Evolutionary conservation across 2,797 vertebrate genomes (phyloP), one percentile per base, ranked within the genome.

Genomic region (Hypotaenidia okinawae): DNA sequence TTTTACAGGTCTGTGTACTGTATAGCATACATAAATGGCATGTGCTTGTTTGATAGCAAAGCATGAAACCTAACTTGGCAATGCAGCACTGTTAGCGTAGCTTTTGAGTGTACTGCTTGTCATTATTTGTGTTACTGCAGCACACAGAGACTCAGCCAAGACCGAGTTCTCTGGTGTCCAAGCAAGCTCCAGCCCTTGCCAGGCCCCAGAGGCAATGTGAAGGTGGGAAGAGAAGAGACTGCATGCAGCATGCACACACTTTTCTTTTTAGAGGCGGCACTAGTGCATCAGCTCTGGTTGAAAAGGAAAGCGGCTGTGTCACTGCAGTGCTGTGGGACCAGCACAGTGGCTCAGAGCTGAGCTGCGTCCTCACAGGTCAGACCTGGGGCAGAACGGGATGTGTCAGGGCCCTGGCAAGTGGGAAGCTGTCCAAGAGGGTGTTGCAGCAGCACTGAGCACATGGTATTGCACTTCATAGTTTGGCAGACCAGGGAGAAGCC

Each of bases 391-490:
- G 21, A 72, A 58, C 0, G 11, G 39, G 30, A 55, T 0, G 1
- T 27, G 13, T 5, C 0, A 0, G 19, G 33, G 6, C 8, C 15
- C 37, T 6, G 5, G 57, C 25, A 25, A 45, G 32, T 0, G 5
- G 37, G 13, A 92, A 18, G 28, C 4, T 1, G 2, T 28, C 37
- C 57, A 45, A 74, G 16, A 63, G 19, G 25, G 32, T 13, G 39
- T 19, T 35, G 5, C 15, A 58, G 41, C 6, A 3, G 4, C 45
- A 49, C 7, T 2, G 3, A 64, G 22, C 47, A 52, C 2, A 3
- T 78, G 74, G 16, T 15, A 28, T 10, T 73, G 49, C 41, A 22
- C 22, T 41, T 64, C 0, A 0, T 9, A 28, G 9, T 37, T 64
- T 63, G 35, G 25, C 24, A 72, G 45, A 69, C 1, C 9, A 23